A percentile compares a stretch with the other conserved stretches of the same genome.
phyloP scores from a whole-genome alignment of 2,113 vertebrate species.

The Pygathrix nemaeus region DNA sequence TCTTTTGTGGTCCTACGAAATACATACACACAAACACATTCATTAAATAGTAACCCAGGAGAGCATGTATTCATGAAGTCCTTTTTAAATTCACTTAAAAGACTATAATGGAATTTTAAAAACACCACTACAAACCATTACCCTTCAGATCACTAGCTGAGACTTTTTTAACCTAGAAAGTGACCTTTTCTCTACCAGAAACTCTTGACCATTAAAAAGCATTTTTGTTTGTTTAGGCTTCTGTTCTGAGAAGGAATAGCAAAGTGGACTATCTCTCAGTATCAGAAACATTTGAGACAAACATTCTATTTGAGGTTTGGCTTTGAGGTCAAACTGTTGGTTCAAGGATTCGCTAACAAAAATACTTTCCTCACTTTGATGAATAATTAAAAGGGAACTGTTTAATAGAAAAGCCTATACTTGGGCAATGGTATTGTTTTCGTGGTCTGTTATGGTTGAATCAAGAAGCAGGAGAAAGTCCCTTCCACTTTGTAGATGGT shows the following conservation, averaged over 20 bases:
- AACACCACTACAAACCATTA: neutral
- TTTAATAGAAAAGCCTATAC: neutral
- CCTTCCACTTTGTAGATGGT: neutral
- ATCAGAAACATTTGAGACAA: neutral
- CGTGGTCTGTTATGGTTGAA: neutral
- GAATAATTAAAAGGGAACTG: neutral
- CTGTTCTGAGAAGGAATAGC: neutral
- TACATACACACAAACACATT: neutral
- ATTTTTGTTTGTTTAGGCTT: neutral
- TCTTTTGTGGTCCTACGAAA: neutral
- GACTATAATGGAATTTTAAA: neutral
- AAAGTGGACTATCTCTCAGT: neutral
- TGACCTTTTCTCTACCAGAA: slow-evolving; percentile 4
- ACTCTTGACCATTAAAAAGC: neutral
- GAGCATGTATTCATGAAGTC: neutral
- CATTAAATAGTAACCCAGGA: neutral
- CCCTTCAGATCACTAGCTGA: neutral
- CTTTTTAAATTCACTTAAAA: slow-evolving; percentile 17
- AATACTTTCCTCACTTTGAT: neutral
- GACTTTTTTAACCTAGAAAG: neutral
- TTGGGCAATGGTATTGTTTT: neutral
- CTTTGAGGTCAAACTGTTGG: neutral
- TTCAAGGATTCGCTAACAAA: neutral
- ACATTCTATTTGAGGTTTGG: neutral
- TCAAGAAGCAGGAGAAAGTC: neutral